phyloP scores from a whole-genome alignment of 23 tunicate genomes.

The Aplidium turbinatum region DNA sequence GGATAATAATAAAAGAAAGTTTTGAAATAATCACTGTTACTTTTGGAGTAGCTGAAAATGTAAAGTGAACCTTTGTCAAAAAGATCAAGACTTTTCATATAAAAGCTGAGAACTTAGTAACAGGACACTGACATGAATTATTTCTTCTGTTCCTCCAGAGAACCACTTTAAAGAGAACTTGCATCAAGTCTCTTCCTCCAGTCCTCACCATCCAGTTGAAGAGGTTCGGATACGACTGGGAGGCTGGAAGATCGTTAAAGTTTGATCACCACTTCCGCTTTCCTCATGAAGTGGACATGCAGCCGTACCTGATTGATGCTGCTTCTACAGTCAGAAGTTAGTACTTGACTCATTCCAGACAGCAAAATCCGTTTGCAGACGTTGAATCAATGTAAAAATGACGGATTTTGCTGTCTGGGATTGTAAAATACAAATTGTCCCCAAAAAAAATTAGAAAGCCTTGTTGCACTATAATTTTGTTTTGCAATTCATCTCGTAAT shows the following conservation, averaged over 20 bases:
- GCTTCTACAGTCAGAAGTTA: neutral
- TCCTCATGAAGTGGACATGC: slow-evolving; percentile 91
- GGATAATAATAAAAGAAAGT: no score
- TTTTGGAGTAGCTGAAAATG: neutral
- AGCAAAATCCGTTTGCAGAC: no score
- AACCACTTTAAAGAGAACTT: slow-evolving; percentile 76
- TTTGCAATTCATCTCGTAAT: neutral
- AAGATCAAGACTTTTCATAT: neutral
- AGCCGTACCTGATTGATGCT: slow-evolving; percentile 69
- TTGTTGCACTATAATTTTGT: neutral
- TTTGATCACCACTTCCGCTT: slow-evolving; percentile 87
- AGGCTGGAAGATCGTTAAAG: slow-evolving; percentile 75
- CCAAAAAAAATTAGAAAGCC: neutral
- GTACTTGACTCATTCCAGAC: no score
- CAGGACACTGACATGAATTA: neutral
- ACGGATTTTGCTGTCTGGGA: no score
- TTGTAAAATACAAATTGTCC: neutral
- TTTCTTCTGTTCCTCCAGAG: slow-evolving; percentile 53
- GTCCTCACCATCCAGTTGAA: slow-evolving; percentile 89
- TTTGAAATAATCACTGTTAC: slow-evolving; percentile 1
- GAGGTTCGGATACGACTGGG: slow-evolving; percentile 98
- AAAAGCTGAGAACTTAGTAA: neutral
- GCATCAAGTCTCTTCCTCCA: slow-evolving; percentile 90
- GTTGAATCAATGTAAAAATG: no score
- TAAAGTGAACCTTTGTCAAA: neutral